A percentile compares a stretch with the other conserved stretches of the same genome.
phyloP scores from a whole-genome alignment of 2,113 vertebrate genomes.

The Chaetodon auriga region DNA sequence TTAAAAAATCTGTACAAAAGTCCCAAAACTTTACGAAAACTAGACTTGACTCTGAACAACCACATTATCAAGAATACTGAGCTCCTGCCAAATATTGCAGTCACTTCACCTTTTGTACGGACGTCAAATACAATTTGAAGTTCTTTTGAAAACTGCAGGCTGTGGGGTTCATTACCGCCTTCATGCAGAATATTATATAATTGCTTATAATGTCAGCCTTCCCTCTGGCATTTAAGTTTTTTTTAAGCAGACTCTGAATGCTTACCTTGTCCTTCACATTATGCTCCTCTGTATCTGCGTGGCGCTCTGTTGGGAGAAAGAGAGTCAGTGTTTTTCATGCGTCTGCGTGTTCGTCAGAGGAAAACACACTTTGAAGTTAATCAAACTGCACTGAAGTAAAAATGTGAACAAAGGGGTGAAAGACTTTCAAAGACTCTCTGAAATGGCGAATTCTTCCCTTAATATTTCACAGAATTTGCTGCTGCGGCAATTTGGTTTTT shows the following conservation, averaged over 20 bases:
- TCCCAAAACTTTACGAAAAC: not conserved
- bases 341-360: not conserved
- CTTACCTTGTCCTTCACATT: conserved; percentile 59
- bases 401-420: not conserved
- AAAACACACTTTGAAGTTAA: not conserved
- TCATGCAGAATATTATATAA: conserved; percentile 11
- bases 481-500: not conserved
- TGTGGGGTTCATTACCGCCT: not conserved
- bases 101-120: not conserved
- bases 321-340: not conserved
- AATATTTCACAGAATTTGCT: not conserved
- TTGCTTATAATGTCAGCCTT: not conserved
- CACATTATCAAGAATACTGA: not conserved
- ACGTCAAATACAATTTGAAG: conserved; percentile 3
- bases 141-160: not conserved
- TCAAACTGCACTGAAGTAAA: not conserved
- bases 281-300: not conserved
- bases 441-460: not conserved
- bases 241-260: not conserved
- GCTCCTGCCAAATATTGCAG: not conserved
- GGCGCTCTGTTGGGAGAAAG: conserved; percentile 52
- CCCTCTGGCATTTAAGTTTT: conserved; percentile 14
- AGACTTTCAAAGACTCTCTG: not conserved
- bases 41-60: too few relatives aligned
- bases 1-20: not conserved